Percentiles rank a stretch among this genome's conserved stretches.
Conservation (phyloP, 2,797 vertebrate species). For the Argyrosomus regius region DNA sequence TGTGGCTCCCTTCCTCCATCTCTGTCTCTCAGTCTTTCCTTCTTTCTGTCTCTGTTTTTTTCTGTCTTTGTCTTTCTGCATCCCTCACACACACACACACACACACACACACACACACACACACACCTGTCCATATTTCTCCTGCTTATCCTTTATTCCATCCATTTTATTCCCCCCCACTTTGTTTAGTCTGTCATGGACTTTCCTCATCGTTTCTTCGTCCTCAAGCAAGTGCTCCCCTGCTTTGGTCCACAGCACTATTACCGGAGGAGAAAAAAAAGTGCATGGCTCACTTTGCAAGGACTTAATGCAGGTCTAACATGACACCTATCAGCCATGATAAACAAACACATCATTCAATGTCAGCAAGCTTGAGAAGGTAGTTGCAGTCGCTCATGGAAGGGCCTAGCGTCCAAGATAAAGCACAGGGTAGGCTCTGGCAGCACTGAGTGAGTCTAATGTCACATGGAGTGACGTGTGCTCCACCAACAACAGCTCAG, state of each 20-base stretch:
- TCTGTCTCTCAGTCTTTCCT: constrained; percentile 73
- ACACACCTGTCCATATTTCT: constrained; percentile 47
- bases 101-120: constrained; percentile 18
- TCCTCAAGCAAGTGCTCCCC: constrained; percentile 38
- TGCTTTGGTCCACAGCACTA: constrained; percentile 51
- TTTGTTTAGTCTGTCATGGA: constrained; percentile 34
- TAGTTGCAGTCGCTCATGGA: constrained; percentile 44
- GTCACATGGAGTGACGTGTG: constrained; percentile 76
- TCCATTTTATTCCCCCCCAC: constrained; percentile 55
- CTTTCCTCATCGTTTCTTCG: constrained; percentile 30
- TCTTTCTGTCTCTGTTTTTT: constrained; percentile 45
- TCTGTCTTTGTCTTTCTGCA: constrained; percentile 54
- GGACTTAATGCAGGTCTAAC: constrained; percentile 73
- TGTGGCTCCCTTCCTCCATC: constrained; percentile 82
- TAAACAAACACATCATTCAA: constrained; percentile 82
- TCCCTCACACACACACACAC: constrained; percentile 25
- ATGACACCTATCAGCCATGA: constrained; percentile 77
- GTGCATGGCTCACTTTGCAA: constrained; percentile 64
- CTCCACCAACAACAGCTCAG: constrained; percentile 73
- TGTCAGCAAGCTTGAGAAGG: constrained; percentile 70
- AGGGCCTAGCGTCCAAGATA: constrained; percentile 51
- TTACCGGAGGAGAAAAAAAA: constrained; percentile 32
- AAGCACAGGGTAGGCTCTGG: constrained; percentile 51
- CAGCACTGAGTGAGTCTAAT: constrained; percentile 68
- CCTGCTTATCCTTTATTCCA: constrained; percentile 48